These are phyloP conservation scores for Eilema caniola DNA, from an alignment of 2,888 invertebrate genomes.

Conservation along the genomic window DNA sequence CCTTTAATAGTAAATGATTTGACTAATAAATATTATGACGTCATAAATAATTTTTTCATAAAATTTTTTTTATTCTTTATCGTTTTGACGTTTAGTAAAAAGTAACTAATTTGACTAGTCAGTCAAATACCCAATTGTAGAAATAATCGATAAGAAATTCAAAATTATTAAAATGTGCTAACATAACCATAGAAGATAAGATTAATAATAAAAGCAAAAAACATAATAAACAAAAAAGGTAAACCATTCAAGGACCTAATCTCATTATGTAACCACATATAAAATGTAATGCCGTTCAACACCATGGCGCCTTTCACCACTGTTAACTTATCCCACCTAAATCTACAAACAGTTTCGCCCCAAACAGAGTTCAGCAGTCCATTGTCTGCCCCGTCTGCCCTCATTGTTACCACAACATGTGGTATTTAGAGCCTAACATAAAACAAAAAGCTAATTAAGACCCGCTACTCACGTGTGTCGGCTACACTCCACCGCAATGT, in stretches of 20 bases:
- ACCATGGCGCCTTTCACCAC: constrained; percentile 15
- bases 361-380: constrained; percentile 10
- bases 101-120: too few species aligned
- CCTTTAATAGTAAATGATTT: too few species aligned
- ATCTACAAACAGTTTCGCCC: constrained; percentile 13
- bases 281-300: background rate
- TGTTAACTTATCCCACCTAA: constrained; percentile 14
- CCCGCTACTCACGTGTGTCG: constrained; percentile 47
- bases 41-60: too few species aligned
- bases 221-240: background rate
- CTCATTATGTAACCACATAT: background rate
- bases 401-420: constrained; percentile 22
- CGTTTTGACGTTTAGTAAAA: too few species aligned
- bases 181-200: background rate
- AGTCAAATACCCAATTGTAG: too few species aligned
- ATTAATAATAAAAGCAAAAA: background rate
- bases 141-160: too few species aligned
- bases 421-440: constrained; percentile 57
- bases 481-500: constrained; percentile 36
- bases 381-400: constrained; percentile 18
- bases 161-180: background rate
- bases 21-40: too few species aligned
- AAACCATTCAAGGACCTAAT: constrained; percentile 1
- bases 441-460: constrained; percentile 60
- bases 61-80: too few species aligned